These are phyloP conservation scores for Hippoglossus stenolepis DNA, from an alignment of 2,113 vertebrate species.

Conservation along the genomic window DNA sequence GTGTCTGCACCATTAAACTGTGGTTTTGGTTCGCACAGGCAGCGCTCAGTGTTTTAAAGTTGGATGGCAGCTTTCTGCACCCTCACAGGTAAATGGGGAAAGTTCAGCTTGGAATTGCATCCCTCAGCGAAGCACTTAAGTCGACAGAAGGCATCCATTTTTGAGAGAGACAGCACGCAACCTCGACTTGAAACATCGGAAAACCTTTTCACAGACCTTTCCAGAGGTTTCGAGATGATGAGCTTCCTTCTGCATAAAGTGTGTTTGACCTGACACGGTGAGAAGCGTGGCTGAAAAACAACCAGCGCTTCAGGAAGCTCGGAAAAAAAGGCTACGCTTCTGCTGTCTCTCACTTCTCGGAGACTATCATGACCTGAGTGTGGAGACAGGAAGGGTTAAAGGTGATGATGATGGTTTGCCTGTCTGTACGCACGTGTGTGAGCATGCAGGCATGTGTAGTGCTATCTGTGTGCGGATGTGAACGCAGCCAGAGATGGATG, in stretches of 20 bases:
- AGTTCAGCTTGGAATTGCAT: constrained; percentile 49
- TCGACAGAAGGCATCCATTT: constrained; percentile 58
- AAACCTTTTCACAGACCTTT: constrained; percentile 60
- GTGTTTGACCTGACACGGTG: constrained; percentile 39
- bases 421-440: background rate
- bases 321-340: constrained; percentile 17
- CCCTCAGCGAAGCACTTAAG: constrained; percentile 50
- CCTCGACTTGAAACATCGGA: constrained; percentile 32
- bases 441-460: constrained; percentile 1
- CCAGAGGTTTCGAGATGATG: constrained; percentile 43
- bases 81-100: constrained; percentile 32
- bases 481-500: constrained; percentile 9
- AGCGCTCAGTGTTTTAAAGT: constrained; percentile 29
- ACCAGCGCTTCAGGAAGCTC: constrained; percentile 14
- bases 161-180: constrained; percentile 25
- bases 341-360: constrained; percentile 22
- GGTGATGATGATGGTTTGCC: constrained; percentile 34
- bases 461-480: background rate
- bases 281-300: constrained; percentile 38
- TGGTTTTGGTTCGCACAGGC: constrained; percentile 24
- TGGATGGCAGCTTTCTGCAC: background rate
- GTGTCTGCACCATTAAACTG: constrained; percentile 12
- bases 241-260: constrained; percentile 37
- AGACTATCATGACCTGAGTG: constrained; percentile 2
- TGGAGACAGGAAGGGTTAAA: constrained; percentile 39